phyloP scores from a whole-genome alignment of 2,888 invertebrate species.

The Drosophila tanythrix region DNA sequence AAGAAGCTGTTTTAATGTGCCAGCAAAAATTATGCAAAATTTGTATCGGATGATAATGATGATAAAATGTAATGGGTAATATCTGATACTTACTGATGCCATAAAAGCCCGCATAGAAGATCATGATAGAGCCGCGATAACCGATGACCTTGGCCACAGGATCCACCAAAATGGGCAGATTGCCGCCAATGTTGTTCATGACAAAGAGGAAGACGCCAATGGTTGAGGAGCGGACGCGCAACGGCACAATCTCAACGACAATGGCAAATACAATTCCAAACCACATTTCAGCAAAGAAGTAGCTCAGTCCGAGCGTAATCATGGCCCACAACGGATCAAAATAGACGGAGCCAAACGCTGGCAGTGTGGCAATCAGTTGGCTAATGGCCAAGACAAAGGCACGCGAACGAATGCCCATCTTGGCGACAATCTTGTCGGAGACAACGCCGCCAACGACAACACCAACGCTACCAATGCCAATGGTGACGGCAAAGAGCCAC shows the following conservation, averaged over 20 bases:
- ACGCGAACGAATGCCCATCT: constrained; percentile 93
- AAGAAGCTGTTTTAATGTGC: background rate
- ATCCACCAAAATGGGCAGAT: constrained; percentile 94
- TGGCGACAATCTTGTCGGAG: constrained; percentile 94
- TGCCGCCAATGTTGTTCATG: constrained; percentile 96
- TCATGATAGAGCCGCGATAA: constrained; percentile 93
- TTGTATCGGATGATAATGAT: background rate
- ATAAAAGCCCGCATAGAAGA: constrained; percentile 95
- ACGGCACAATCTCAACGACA: constrained; percentile 94
- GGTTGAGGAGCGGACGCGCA: constrained; percentile 92
- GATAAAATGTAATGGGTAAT: background rate
- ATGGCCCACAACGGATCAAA: constrained; percentile 93
- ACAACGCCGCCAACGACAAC: constrained; percentile 90
- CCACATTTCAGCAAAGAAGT: constrained; percentile 98
- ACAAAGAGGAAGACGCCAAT: constrained; percentile 95
- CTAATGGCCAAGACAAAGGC: constrained; percentile 92
- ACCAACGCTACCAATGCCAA: constrained; percentile 90
- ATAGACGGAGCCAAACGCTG: constrained; percentile 94
- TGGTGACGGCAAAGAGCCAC: constrained; percentile 95
- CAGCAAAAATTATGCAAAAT: background rate
- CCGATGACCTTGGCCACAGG: constrained; percentile 91
- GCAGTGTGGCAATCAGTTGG: constrained; percentile 92
- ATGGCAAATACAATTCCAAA: constrained; percentile 96
- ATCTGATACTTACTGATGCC: constrained; percentile 88
- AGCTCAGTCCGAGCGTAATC: constrained; percentile 93